Conservation (phyloP, 1,140 invertebrate genomes). For the Philopotamus ludificatus region DNA sequence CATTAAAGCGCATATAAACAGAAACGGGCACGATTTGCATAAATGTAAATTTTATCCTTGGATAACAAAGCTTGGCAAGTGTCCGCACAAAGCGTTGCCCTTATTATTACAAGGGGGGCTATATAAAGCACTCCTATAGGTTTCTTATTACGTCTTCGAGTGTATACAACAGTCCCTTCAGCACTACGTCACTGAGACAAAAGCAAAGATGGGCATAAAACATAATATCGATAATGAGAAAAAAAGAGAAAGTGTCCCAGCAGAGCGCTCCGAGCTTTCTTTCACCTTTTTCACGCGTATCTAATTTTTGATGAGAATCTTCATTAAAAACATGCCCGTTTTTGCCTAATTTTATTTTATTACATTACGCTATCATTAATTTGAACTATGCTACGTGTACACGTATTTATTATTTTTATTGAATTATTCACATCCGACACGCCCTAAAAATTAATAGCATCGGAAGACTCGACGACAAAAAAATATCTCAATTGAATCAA, state of each 20-base stretch:
- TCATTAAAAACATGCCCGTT: no score
- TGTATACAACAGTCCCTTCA: slow-evolving; percentile 31
- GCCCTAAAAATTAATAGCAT: no score
- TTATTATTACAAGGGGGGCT: slow-evolving; percentile 17
- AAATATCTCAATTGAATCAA: no score
- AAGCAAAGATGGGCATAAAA: slow-evolving; percentile 35
- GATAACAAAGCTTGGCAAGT: slow-evolving; percentile 11
- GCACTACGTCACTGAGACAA: slow-evolving; percentile 30
- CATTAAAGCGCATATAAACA: no score
- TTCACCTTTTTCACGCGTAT: slow-evolving; percentile 17
- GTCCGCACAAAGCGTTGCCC: slow-evolving; percentile 19
- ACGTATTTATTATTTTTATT: no score
- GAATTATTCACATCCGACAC: no score
- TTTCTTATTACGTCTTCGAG: slow-evolving; percentile 21
- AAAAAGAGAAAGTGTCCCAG: slow-evolving; percentile 32
- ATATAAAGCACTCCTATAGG: slow-evolving; percentile 16
- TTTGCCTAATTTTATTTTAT: no score
- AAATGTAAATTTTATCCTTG: slow-evolving; percentile 25
- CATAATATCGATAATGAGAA: slow-evolving; percentile 37
- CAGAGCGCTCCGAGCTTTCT: no score
- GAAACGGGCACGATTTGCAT: no score
- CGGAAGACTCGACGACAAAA: no score
- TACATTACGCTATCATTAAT: no score
- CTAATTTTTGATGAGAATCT: slow-evolving; percentile 25
- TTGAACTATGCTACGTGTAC: no score